Conservation (phyloP, 1,140 invertebrate genomes). For the Achatina immaculata region DNA sequence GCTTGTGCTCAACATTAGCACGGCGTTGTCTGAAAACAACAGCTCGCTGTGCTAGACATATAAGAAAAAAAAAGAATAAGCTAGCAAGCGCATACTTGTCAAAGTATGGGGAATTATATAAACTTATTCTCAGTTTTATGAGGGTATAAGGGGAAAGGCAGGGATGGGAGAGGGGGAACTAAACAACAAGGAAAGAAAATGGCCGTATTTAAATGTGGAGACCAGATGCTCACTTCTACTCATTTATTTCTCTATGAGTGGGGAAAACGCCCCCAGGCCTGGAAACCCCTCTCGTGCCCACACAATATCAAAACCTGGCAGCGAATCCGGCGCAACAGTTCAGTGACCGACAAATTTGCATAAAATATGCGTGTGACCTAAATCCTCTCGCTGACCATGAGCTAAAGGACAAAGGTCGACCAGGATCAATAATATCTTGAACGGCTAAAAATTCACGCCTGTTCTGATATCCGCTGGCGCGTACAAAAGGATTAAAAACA, state of each 20-base stretch:
- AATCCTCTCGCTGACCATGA: constrained; percentile 53
- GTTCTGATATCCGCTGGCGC: constrained; percentile 59
- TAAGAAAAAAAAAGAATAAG: no score
- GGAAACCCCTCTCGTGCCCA: neutral
- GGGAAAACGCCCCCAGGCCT: neutral
- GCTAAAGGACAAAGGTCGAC: constrained; percentile 66
- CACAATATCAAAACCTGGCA: neutral
- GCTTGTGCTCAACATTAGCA: no score
- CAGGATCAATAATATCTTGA: constrained; percentile 45
- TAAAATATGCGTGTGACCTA: constrained; percentile 67
- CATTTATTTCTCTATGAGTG: neutral
- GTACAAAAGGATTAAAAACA: no score
- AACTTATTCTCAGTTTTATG: no score
- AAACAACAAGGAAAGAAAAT: no score
- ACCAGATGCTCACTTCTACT: neutral
- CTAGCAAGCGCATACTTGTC: no score
- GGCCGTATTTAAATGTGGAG: neutral
- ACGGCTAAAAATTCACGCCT: constrained; percentile 25
- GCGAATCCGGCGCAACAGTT: constrained; percentile 32
- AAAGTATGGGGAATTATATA: no score
- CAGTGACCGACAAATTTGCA: constrained; percentile 59
- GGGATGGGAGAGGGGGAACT: no score
- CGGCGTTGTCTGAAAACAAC: no score
- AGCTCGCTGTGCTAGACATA: no score
- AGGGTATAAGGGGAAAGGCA: no score